phyloP scores from a whole-genome alignment of 2,113 vertebrate genomes.

The Hiodon alosoides region DNA sequence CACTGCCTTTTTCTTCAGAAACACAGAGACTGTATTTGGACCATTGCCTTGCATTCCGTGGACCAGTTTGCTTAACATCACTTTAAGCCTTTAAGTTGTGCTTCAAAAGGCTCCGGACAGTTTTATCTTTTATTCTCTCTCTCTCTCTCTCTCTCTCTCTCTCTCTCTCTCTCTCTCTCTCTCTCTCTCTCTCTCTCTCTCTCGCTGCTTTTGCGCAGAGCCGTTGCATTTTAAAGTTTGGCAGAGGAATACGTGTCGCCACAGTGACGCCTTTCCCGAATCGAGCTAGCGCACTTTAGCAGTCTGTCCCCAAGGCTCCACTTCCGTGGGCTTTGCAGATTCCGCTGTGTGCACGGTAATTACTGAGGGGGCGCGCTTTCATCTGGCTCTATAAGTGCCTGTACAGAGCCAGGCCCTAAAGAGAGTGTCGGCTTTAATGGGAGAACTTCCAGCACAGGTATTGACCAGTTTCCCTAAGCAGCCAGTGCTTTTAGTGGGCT shows the following conservation, averaged over 20 bases:
- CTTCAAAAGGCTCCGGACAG: too few relatives aligned
- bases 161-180: too few relatives aligned
- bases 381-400: not conserved
- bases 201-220: not conserved
- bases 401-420: not conserved
- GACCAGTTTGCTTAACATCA: too few relatives aligned
- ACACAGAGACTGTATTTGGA: too few relatives aligned
- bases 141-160: too few relatives aligned
- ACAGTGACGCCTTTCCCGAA: not conserved
- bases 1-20: too few relatives aligned
- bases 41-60: too few relatives aligned
- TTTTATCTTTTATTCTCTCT: too few relatives aligned
- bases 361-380: not conserved
- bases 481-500: too few relatives aligned
- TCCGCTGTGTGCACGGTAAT: not conserved
- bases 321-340: not conserved
- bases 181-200: too few relatives aligned
- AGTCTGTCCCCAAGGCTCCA: not conserved
- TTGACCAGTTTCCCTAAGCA: too few relatives aligned
- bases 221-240: not conserved
- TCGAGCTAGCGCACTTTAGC: not conserved
- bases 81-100: too few relatives aligned
- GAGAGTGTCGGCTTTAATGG: not conserved
- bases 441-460: not conserved
- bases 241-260: not conserved